Evolutionary conservation across 2,113 vertebrate genomes (phyloP).

Genomic region (Charina bottae): DNA sequence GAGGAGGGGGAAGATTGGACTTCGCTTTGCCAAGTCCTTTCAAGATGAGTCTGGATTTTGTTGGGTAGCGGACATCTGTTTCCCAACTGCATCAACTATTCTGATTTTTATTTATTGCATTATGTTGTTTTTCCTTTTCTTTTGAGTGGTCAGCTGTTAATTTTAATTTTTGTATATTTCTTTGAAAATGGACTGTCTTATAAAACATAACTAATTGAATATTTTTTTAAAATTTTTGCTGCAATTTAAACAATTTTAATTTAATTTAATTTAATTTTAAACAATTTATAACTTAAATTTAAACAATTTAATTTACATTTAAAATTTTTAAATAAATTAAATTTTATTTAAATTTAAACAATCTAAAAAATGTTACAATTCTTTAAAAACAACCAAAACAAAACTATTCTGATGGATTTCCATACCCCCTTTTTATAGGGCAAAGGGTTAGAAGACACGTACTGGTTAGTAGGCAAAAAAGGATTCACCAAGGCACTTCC

Average conservation of each 20-base stretch:
- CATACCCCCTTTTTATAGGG: constrained; percentile 73
- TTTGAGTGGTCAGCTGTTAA: no score
- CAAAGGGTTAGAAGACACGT: constrained; percentile 92
- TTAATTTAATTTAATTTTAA: neutral
- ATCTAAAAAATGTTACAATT: neutral
- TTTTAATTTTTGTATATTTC: no score
- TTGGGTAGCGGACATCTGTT: no score
- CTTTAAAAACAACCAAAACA: neutral
- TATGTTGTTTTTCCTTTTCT: no score
- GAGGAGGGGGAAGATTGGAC: no score
- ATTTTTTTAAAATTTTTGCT: neutral
- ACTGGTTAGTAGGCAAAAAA: constrained; percentile 87
- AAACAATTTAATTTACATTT: neutral
- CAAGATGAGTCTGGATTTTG: no score
- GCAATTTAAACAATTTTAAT: no score
- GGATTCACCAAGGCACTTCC: constrained; percentile 87
- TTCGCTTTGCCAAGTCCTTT: no score
- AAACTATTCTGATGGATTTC: constrained; percentile 5
- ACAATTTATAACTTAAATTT: no score
- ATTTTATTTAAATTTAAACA: neutral
- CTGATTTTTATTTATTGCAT: no score
- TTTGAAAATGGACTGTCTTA: no score
- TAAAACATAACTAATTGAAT: neutral
- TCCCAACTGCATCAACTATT: no score
- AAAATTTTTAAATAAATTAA: neutral